Evolutionary conservation across 2,888 invertebrate genomes (phyloP).

Genomic region (Lasioglossum calceatum): DNA sequence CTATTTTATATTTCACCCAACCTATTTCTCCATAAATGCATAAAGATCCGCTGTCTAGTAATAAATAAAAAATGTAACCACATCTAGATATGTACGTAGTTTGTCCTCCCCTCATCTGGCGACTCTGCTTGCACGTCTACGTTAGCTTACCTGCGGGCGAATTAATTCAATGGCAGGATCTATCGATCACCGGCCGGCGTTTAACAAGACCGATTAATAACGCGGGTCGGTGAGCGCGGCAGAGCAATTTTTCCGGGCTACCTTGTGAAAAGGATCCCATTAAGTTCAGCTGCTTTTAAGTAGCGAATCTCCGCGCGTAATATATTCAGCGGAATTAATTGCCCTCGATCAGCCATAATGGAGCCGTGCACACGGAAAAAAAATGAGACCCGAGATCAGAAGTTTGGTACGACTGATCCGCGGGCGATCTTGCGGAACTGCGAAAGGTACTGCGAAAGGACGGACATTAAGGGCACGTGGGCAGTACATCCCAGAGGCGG

Average conservation of each 20-base stretch:
- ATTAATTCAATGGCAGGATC: neutral
- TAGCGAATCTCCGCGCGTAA: neutral
- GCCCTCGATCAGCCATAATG: neutral
- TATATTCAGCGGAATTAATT: slow-evolving; percentile 18
- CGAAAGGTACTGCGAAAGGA: slow-evolving; percentile 23
- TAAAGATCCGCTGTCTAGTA: too few relatives aligned
- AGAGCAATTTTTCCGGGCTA: neutral
- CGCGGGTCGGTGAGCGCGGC: neutral
- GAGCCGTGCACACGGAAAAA: neutral
- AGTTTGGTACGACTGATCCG: slow-evolving; percentile 12
- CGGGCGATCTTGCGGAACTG: neutral
- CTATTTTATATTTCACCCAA: too few relatives aligned
- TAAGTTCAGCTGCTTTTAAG: neutral
- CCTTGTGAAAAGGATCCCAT: neutral
- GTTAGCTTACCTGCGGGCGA: neutral
- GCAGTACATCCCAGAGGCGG: slow-evolving; percentile 41
- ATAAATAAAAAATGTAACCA: too few relatives aligned
- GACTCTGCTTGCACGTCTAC: neutral
- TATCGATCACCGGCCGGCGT: too few relatives aligned
- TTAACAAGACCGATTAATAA: slow-evolving; percentile 8
- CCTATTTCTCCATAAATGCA: too few relatives aligned
- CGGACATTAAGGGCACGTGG: slow-evolving; percentile 64
- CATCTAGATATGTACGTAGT: too few relatives aligned
- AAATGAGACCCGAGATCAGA: neutral
- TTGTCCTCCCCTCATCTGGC: too few relatives aligned